A percentile compares a stretch with the other conserved stretches of the same genome.
These are phyloP conservation scores for Hycleus phaleratus DNA, from an alignment of 1,140 invertebrate species.

Conservation along the genomic window DNA sequence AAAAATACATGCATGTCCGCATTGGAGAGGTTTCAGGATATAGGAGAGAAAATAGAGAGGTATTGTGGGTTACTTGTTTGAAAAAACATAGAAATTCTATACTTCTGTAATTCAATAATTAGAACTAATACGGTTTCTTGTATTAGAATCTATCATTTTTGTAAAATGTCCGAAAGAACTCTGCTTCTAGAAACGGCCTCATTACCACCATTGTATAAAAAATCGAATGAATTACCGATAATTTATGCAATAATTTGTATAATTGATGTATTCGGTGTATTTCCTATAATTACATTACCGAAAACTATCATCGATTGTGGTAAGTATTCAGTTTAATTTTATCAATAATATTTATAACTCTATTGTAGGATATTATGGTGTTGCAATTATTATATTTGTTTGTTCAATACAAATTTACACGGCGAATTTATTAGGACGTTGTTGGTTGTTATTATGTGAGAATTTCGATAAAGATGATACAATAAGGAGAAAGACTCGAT, in stretches of 20 bases:
- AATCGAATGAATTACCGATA: conserved; percentile 48
- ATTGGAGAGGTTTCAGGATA: too few species aligned
- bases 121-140: too few species aligned
- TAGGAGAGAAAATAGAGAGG: too few species aligned
- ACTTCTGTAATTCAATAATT: too few species aligned
- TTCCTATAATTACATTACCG: conserved; percentile 66
- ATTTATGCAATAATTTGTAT: conserved; percentile 67
- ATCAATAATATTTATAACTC: conserved; percentile 4
- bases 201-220: neutral
- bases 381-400: conserved; percentile 58
- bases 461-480: conserved; percentile 47
- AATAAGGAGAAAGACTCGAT: conserved; percentile 58
- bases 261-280: conserved; percentile 72
- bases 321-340: conserved; percentile 37
- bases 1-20: too few species aligned
- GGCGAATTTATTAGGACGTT: conserved; percentile 60
- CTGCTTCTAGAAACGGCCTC: neutral
- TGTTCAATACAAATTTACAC: conserved; percentile 68
- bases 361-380: conserved; percentile 58
- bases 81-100: neutral
- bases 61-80: neutral
- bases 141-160: too few species aligned
- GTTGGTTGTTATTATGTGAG: conserved; percentile 63
- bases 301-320: conserved; percentile 64
- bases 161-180: too few species aligned